Evolutionary conservation across 1,140 invertebrate species (phyloP), one percentile per base, ranked within the genome.

Genomic region (Zaprionus capensis): DNA sequence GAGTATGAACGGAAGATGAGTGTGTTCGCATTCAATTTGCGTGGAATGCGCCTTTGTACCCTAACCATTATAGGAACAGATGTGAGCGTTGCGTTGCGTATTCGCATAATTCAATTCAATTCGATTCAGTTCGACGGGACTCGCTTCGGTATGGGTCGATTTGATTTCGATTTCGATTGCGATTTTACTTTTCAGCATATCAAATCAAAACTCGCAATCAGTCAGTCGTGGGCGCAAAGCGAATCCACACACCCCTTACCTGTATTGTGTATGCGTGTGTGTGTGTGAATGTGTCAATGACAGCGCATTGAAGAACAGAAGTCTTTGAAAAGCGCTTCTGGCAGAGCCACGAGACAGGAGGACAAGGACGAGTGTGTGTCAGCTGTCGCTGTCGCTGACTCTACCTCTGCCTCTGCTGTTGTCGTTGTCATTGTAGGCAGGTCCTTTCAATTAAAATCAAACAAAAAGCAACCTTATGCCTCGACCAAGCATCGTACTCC

Each of bases 401-500:
- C 5, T 41, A 11, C 15, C 38, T 34, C 31, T 34, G 9, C 31
- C 31, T 31, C 31, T 41, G 44, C 9, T 20, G 17, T 49, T 49
- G 17, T 20, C 9, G 9, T 49, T 67, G 53, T 58, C 44, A 26
- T 15, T 56, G 31, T 31, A 22, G 24, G 61, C 71, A 36, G 74
- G 73, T 77, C 59, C 64, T 62, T 90, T 90, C 81, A 88, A 84
- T 88, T 88, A 88, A 88, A 84, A 81, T 84, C 78, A 84, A 84
- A 74, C 67, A 76, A 74, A 88, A 76, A 71, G 63, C 61, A 63
- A 26, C 4, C 44, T 9, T 26, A 57, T 41, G 26, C 80, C 55
- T 66, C 31, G 31, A 34, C 72, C 64, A 71, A 55, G 75, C 53
- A 76, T 73, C 71, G 63, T 53, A 24, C 70, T 85, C 71, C 67